phyloP scores from a whole-genome alignment of 2,797 vertebrate genomes.

The Ataeniobius toweri region DNA sequence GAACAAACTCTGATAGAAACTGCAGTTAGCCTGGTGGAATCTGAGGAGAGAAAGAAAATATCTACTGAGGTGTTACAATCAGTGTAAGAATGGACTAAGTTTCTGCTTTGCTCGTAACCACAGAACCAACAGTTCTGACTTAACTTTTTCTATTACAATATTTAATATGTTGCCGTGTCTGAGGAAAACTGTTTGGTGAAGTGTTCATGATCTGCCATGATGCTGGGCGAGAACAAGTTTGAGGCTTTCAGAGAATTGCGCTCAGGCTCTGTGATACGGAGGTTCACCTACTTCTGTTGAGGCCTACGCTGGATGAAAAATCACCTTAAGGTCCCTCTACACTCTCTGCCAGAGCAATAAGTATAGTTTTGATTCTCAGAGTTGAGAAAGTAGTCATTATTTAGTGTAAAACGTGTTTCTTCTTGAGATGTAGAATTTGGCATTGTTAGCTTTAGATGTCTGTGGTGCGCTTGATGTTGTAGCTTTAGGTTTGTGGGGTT shows the following conservation, averaged over 20 bases:
- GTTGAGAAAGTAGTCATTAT: background rate
- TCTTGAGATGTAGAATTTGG: slow-evolving; percentile 28
- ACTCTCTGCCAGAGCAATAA: slow-evolving; percentile 46
- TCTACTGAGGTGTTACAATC: background rate
- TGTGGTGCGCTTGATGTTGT: slow-evolving; percentile 29
- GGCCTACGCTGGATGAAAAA: slow-evolving; percentile 27
- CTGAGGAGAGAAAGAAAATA: background rate
- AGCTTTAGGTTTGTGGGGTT: slow-evolving; percentile 28
- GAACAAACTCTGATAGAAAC: background rate
- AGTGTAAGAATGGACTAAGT: no score
- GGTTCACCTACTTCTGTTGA: slow-evolving; percentile 41
- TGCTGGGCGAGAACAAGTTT: background rate
- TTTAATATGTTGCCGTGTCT: background rate
- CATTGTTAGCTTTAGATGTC: slow-evolving; percentile 42
- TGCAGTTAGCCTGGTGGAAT: background rate
- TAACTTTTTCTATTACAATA: background rate
- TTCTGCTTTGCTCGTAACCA: no score
- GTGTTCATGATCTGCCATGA: background rate
- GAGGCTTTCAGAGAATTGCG: background rate
- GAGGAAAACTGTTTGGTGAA: background rate
- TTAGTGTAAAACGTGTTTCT: slow-evolving; percentile 36
- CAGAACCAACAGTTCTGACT: background rate
- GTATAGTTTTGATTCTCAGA: slow-evolving; percentile 16
- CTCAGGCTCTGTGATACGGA: slow-evolving; percentile 57
- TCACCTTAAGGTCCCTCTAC: background rate